Evolutionary conservation across 2,113 vertebrate genomes (phyloP).

Genomic region (Carassius auratus): DNA sequence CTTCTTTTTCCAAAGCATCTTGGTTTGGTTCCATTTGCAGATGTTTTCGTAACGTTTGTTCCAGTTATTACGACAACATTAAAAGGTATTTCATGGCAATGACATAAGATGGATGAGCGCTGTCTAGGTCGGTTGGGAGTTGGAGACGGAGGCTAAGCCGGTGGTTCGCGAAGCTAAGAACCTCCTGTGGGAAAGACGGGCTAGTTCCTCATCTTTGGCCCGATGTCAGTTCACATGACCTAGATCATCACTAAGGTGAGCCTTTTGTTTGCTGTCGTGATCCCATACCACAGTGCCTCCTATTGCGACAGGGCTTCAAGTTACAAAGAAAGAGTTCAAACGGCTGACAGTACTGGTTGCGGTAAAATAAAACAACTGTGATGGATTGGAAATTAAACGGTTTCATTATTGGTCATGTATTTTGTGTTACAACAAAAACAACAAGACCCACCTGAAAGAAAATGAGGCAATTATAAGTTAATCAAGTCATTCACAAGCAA

Average conservation of each 20-base stretch:
- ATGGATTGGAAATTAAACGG: slow-evolving; percentile 28
- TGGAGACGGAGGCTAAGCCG: slow-evolving; percentile 37
- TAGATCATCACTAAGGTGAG: slow-evolving; percentile 47
- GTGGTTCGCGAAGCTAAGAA: slow-evolving; percentile 30
- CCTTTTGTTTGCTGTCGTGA: background rate
- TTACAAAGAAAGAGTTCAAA: slow-evolving; percentile 38
- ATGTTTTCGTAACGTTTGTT: slow-evolving; percentile 47
- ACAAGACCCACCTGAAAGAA: background rate
- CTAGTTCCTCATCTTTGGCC: slow-evolving; percentile 55
- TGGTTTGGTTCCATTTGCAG: slow-evolving; percentile 41
- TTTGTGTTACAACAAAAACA: slow-evolving; percentile 12
- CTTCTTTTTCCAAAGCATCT: background rate
- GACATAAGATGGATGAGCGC: slow-evolving; percentile 59
- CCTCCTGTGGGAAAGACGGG: slow-evolving; percentile 50
- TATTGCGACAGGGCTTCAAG: slow-evolving; percentile 46
- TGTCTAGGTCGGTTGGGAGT: slow-evolving; percentile 48
- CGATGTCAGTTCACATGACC: slow-evolving; percentile 54
- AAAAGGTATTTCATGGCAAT: slow-evolving; percentile 35
- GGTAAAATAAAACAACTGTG: background rate
- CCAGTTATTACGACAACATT: slow-evolving; percentile 49
- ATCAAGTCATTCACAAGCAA: background rate
- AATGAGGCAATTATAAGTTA: background rate
- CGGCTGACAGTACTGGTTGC: background rate
- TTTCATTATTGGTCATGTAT: slow-evolving; percentile 29
- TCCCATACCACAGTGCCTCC: slow-evolving; percentile 59